Base-by-base conservation (phyloP, 2,888 invertebrate species). In the Lepeophtheirus nordmannii region DNA sequence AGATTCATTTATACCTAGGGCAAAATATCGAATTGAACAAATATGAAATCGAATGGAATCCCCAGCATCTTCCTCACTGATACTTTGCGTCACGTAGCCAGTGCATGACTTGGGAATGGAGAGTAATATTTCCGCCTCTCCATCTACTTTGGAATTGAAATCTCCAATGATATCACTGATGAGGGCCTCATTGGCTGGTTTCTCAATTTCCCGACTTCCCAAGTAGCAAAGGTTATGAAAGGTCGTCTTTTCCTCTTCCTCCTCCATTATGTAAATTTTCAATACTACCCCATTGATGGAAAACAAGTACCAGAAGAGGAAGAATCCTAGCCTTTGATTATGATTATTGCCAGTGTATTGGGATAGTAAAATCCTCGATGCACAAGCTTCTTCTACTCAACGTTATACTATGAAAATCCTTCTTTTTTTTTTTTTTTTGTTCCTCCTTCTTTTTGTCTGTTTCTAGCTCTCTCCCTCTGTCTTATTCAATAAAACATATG, bases 211-310 rank as follows among this genome's bases (percentile, higher is more conserved):
- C 65, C 90, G 88, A 12, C 90, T 87, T 58, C 94, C 94, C 71
- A 96, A 80, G 78, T 94, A 94, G 68, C 89, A 88, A 58, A 96
- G 89, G 0, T 90, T 89, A 73, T 89, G 86, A 78, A 93, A 93
- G 73, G 90, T 86, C 17, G 90, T 89, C 75, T 88, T 89, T 70
- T 89, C 89, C 70, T 89, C 88, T 77, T 89, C 88, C 75, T 87
- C 69, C 20, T 68, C 64, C n/a, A 61, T 14, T 17, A 2, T 37
- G 39, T 38, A 30, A 30, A 30, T 30, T 5, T 30, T 30, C 30
- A n/a, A n/a, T n/a, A 30, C 30, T 30, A 30, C 30, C 30, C 30
- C 30, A 30, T 30, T 30, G 2, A 30, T 30, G 2, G 30, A 7
- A 30, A 30, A 7, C 3, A 30, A 30, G 30, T 30, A 30, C 30